These are phyloP conservation scores for Idaea aversata DNA, from an alignment of 2,888 invertebrate genomes.

Conservation along the genomic window DNA sequence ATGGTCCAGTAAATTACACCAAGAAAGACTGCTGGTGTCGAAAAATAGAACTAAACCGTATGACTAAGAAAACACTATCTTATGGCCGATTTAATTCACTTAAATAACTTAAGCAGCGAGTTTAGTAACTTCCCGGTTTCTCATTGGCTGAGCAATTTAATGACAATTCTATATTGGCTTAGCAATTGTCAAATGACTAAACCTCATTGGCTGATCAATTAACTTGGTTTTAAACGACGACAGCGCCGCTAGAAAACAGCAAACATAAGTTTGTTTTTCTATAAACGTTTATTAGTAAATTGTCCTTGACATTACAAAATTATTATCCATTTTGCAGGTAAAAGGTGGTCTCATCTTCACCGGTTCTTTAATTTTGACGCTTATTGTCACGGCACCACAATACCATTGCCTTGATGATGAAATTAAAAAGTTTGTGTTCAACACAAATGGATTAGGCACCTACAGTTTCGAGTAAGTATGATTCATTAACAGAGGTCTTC, in stretches of 20 bases:
- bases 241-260: not conserved
- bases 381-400: conserved; percentile 37
- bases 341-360: conserved; percentile 42
- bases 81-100: no score
- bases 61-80: no score
- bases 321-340: conserved; percentile 53
- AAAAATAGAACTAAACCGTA: no score
- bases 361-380: conserved; percentile 38
- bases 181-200: not conserved
- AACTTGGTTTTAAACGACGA: not conserved
- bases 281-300: no score
- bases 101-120: no score
- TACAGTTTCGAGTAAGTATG: conserved; percentile 74
- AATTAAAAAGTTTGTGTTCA: conserved; percentile 57
- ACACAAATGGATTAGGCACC: conserved; percentile 64
- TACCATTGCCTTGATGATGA: conserved; percentile 43
- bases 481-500: conserved; percentile 20
- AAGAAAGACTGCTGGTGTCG: no score
- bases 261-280: conserved; percentile 4
- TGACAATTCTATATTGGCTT: conserved; percentile 5
- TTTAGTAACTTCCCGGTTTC: no score
- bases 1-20: not conserved
- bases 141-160: not conserved
- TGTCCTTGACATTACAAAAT: conserved; percentile 57
- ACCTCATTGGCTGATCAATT: not conserved